These are phyloP conservation scores for Drosophila kurseongensis DNA, from an alignment of 1,140 invertebrate species.

Conservation along the genomic window DNA sequence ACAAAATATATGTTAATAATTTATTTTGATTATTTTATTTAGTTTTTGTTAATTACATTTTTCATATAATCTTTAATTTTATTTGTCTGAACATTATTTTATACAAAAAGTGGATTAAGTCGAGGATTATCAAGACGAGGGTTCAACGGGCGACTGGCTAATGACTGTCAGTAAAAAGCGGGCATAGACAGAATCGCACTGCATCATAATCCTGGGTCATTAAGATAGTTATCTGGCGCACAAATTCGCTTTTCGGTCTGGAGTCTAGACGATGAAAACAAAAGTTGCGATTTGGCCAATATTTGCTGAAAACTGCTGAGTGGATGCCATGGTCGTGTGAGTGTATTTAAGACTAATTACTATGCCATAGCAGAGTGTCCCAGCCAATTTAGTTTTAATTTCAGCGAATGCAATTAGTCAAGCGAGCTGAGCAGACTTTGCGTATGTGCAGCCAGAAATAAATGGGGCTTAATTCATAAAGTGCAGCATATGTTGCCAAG, in stretches of 20 bases:
- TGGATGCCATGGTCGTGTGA: neutral
- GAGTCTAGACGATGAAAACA: constrained; percentile 58
- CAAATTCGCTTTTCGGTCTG: constrained; percentile 44
- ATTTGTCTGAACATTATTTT: neutral
- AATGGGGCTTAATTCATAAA: constrained; percentile 64
- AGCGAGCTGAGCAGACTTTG: constrained; percentile 18
- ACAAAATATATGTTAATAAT: too few relatives aligned
- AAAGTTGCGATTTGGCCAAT: constrained; percentile 35
- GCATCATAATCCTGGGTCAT: constrained; percentile 69
- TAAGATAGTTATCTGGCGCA: constrained; percentile 70
- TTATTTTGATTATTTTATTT: too few relatives aligned
- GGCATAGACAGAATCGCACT: constrained; percentile 1
- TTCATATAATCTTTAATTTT: neutral
- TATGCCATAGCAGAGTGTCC: constrained; percentile 30
- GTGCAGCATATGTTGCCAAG: constrained; percentile 56
- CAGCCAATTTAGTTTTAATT: constrained; percentile 58
- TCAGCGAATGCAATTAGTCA: constrained; percentile 49
- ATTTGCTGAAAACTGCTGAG: constrained; percentile 20
- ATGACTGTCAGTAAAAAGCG: constrained; percentile 28
- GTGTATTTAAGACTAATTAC: constrained; percentile 57
- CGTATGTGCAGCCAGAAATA: constrained; percentile 32
- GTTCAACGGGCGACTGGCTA: constrained; percentile 25
- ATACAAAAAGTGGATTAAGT: neutral
- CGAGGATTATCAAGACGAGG: constrained; percentile 5
- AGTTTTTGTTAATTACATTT: neutral